These are phyloP conservation scores for Galleria mellonella DNA, from an alignment of 1,140 invertebrate species.

Conservation along the genomic window DNA sequence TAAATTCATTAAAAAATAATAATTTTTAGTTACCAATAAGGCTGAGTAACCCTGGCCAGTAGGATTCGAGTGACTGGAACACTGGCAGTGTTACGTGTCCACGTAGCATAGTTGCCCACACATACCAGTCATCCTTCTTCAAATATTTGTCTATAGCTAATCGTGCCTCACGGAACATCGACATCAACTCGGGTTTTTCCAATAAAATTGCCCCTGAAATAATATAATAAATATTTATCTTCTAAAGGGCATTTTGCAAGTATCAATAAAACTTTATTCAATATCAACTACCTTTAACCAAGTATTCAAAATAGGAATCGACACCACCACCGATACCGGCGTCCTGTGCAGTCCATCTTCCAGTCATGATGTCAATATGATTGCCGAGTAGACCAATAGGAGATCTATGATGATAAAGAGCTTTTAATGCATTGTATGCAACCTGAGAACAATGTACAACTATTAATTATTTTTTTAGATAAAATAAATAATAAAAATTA, in stretches of 20 bases:
- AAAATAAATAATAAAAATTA: too few species aligned
- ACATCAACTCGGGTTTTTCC: constrained; percentile 90
- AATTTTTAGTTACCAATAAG: constrained; percentile 79
- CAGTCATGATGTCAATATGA: constrained; percentile 96
- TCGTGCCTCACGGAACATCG: constrained; percentile 92
- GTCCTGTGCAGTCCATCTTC: constrained; percentile 97
- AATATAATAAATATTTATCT: constrained; percentile 4
- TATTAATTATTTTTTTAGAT: background rate
- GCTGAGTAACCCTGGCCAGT: constrained; percentile 97
- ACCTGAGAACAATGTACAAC: constrained; percentile 74
- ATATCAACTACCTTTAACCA: constrained; percentile 86
- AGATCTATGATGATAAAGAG: constrained; percentile 90
- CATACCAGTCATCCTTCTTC: constrained; percentile 95
- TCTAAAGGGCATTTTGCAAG: too few species aligned
- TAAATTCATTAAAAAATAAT: too few species aligned
- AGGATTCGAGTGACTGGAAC: constrained; percentile 98
- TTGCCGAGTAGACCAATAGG: constrained; percentile 95
- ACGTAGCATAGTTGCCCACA: constrained; percentile 97
- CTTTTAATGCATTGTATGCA: constrained; percentile 92
- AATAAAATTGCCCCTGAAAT: constrained; percentile 80
- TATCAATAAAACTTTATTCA: constrained; percentile 3
- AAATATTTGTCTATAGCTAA: constrained; percentile 91
- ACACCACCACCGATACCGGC: constrained; percentile 95
- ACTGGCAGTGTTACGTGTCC: constrained; percentile 96
- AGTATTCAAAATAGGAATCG: constrained; percentile 99